Percentiles rank a stretch among this genome's conserved stretches.
Evolutionary conservation across 2,113 vertebrate species (phyloP).

Genomic region (Aegithalos caudatus): DNA sequence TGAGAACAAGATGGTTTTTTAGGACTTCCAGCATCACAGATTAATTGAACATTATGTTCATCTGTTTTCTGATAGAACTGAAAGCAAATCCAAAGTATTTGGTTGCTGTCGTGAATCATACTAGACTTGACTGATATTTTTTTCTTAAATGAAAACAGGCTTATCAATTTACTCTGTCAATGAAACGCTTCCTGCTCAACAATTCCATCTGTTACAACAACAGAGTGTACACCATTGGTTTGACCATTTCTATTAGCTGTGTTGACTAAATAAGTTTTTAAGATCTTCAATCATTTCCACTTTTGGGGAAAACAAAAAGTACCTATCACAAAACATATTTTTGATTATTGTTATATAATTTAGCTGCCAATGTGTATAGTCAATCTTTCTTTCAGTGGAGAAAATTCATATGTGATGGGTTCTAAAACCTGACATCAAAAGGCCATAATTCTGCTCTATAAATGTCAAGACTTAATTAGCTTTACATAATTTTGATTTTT

Average conservation of each 20-base stretch:
- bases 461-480: conserved; percentile 2
- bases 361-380: background rate
- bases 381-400: background rate
- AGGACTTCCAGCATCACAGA: background rate
- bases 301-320: background rate
- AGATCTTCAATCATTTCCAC: background rate
- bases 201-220: background rate
- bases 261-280: background rate
- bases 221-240: background rate
- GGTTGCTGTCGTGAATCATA: background rate
- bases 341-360: conserved; percentile 13
- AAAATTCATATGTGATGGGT: background rate
- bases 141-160: background rate
- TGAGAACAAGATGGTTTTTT: background rate
- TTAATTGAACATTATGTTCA: background rate
- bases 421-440: conserved; percentile 18
- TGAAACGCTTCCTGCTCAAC: background rate
- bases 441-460: background rate
- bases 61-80: background rate
- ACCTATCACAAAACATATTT: background rate
- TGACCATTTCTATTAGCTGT: background rate
- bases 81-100: conserved; percentile 2
- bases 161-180: conserved; percentile 5
- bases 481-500: conserved; percentile 26
- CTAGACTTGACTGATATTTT: background rate